Evolutionary conservation across 1,140 invertebrate species (phyloP).

Genomic region (Megalopta genalis): DNA sequence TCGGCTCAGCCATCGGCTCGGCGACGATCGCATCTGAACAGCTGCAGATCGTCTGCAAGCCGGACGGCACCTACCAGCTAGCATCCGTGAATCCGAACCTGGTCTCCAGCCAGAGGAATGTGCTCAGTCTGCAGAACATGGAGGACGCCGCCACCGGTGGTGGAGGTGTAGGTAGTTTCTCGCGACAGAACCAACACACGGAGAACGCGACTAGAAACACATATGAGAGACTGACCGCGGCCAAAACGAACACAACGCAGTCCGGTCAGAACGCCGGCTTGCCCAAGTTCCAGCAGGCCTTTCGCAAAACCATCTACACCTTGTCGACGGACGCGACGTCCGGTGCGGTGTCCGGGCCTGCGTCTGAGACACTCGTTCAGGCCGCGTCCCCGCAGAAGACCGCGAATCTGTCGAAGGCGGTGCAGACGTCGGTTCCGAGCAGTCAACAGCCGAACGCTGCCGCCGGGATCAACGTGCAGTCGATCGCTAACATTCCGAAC

Average conservation of each 20-base stretch:
- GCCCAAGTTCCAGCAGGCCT: slow-evolving; percentile 90
- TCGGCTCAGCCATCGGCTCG: slow-evolving; percentile 46
- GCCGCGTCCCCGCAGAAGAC: slow-evolving; percentile 62
- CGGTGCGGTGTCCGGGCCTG: slow-evolving; percentile 56
- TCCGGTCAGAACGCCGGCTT: slow-evolving; percentile 80
- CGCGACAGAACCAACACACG: slow-evolving; percentile 56
- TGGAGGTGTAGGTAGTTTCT: slow-evolving; percentile 52
- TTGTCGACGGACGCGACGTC: slow-evolving; percentile 68
- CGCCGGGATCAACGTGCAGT: slow-evolving; percentile 67
- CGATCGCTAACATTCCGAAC: slow-evolving; percentile 74
- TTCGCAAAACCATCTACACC: slow-evolving; percentile 83
- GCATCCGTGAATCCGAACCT: slow-evolving; percentile 68
- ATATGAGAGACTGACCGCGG: slow-evolving; percentile 64
- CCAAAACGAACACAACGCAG: slow-evolving; percentile 63
- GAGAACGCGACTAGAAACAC: slow-evolving; percentile 49
- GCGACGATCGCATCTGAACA: slow-evolving; percentile 69
- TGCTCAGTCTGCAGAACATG: slow-evolving; percentile 72
- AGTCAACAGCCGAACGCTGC: slow-evolving; percentile 53
- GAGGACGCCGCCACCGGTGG: slow-evolving; percentile 57
- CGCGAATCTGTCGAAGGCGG: slow-evolving; percentile 73
- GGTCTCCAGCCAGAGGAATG: slow-evolving; percentile 66
- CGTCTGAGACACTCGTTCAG: slow-evolving; percentile 44
- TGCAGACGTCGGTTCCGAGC: slow-evolving; percentile 74
- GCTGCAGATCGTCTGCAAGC: slow-evolving; percentile 75
- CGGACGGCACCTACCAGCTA: slow-evolving; percentile 75